Evolutionary conservation across 2,888 invertebrate species (phyloP).

Genomic region (Sepioteuthis lessoniana): DNA sequence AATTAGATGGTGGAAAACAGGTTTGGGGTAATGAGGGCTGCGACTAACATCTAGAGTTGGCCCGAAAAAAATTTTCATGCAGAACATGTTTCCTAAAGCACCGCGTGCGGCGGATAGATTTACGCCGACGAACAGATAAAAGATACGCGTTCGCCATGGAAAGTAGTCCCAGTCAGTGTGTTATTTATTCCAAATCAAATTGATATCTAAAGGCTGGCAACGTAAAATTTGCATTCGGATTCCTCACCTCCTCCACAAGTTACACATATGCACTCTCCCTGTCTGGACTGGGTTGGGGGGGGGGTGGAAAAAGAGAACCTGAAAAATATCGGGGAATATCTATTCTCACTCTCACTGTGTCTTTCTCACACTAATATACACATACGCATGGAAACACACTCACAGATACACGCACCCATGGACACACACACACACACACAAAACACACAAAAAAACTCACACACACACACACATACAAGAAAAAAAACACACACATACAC

Average conservation of each 20-base stretch:
- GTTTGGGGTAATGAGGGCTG: not conserved
- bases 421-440: too few species aligned
- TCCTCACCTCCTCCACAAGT: not conserved
- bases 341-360: too few species aligned
- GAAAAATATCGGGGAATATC: too few species aligned
- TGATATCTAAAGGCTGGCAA: slow-evolving; percentile 1
- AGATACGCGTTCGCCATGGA: not conserved
- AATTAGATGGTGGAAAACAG: not conserved
- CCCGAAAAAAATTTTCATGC: not conserved
- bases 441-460: too few species aligned
- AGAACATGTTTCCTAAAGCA: not conserved
- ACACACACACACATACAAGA: too few species aligned
- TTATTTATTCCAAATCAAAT: not conserved
- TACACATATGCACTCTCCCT: too few species aligned
- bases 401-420: too few species aligned
- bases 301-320: too few species aligned
- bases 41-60: not conserved
- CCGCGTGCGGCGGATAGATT: not conserved
- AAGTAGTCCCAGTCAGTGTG: not conserved
- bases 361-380: too few species aligned
- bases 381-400: too few species aligned
- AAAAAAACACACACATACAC: too few species aligned
- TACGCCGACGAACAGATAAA: not conserved
- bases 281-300: too few species aligned
- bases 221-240: not conserved